Evolutionary conservation across 2,113 vertebrate genomes (phyloP).

Genomic region (Myotis yumanensis): DNA sequence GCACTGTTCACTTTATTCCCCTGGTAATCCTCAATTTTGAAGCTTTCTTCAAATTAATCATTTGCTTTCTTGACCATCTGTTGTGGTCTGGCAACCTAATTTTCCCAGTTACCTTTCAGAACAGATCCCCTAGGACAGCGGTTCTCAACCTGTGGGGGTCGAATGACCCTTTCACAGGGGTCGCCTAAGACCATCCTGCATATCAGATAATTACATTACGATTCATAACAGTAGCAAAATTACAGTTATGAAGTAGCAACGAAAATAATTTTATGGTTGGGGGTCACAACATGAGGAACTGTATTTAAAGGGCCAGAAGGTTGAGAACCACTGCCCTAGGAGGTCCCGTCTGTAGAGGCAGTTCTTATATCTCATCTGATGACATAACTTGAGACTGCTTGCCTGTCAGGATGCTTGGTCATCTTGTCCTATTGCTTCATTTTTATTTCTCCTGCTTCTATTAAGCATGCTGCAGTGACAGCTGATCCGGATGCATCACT

Average conservation of each 20-base stretch:
- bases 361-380: neutral
- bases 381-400: neutral
- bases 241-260: too few relatives aligned
- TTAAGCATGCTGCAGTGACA: neutral
- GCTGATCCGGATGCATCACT: neutral
- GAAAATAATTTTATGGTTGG: too few relatives aligned
- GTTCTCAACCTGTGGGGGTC: too few relatives aligned
- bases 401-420: neutral
- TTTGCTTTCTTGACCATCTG: constrained; percentile 25
- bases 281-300: too few relatives aligned
- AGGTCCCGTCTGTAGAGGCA: neutral
- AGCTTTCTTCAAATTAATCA: constrained; percentile 3
- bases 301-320: too few relatives aligned
- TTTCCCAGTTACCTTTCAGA: neutral
- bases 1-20: neutral
- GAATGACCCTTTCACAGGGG: too few relatives aligned
- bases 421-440: neutral
- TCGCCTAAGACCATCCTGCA: too few relatives aligned
- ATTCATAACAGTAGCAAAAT: too few relatives aligned
- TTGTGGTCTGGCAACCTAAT: neutral
- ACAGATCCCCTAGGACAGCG: neutral
- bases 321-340: neutral
- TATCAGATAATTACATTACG: too few relatives aligned
- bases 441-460: neutral
- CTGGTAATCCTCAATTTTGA: neutral